These are phyloP conservation scores for Drosophila repletoides DNA, from an alignment of 1,140 invertebrate species.

Conservation along the genomic window DNA sequence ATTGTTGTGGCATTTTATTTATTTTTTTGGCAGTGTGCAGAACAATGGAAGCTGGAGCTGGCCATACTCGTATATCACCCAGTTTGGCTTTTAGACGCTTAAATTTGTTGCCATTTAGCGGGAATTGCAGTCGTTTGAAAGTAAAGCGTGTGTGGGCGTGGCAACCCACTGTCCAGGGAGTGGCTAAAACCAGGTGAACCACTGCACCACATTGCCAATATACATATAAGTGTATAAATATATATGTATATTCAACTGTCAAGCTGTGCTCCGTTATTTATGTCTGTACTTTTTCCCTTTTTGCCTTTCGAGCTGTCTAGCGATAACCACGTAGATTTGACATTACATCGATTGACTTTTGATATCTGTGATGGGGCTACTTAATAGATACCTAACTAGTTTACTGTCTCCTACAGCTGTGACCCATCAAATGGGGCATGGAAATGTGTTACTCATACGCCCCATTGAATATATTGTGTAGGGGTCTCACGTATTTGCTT, in stretches of 20 bases:
- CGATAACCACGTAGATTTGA: slow-evolving; percentile 20
- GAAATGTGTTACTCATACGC: slow-evolving; percentile 22
- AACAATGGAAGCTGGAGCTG: slow-evolving; percentile 14
- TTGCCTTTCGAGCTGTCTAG: not conserved
- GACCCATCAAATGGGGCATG: not conserved
- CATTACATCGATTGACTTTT: slow-evolving; percentile 47
- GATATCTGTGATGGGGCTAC: slow-evolving; percentile 1
- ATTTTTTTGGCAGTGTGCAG: not conserved
- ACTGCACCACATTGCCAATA: slow-evolving; percentile 3
- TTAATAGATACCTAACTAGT: slow-evolving; percentile 4
- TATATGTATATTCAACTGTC: slow-evolving; percentile 19
- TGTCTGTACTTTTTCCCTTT: not conserved
- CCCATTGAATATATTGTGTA: slow-evolving; percentile 11
- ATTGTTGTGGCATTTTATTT: slow-evolving; percentile 14
- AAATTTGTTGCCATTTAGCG: slow-evolving; percentile 44
- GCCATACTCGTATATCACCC: slow-evolving; percentile 15
- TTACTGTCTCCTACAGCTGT: not conserved
- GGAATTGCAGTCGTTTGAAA: slow-evolving; percentile 33
- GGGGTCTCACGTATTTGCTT: slow-evolving; percentile 28
- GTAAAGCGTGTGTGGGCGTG: slow-evolving; percentile 11
- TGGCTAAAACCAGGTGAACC: slow-evolving; percentile 23
- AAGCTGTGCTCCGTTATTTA: slow-evolving; percentile 27
- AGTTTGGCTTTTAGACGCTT: slow-evolving; percentile 25
- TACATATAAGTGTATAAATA: not conserved
- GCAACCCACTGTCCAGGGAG: slow-evolving; percentile 18